Percentiles rank a stretch among this genome's conserved stretches.
Conservation (phyloP, 2,113 vertebrate species). For the Mixornis gularis region DNA sequence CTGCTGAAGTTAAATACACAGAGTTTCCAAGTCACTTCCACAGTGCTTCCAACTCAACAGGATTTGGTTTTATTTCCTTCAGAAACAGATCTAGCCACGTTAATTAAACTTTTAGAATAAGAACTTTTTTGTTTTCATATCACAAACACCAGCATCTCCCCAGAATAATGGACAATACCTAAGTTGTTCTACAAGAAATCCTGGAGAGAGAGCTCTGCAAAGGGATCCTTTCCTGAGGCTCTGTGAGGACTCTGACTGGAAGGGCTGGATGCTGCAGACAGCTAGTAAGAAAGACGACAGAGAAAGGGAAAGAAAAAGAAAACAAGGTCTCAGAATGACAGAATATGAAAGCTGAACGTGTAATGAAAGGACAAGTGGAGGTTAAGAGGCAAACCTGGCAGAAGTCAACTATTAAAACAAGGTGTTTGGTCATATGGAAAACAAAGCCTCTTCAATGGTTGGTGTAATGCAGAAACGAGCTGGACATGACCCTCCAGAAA, state of each 20-base stretch:
- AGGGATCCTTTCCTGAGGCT: constrained; percentile 97
- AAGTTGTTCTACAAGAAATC: constrained; percentile 99
- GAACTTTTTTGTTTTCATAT: not conserved
- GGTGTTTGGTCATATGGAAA: constrained; percentile 48
- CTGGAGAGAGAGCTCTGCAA: constrained; percentile 99
- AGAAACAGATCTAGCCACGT: not conserved
- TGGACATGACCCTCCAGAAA: not conserved
- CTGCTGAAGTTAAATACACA: not conserved
- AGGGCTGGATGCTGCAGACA: constrained; percentile 98
- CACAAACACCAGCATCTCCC: constrained; percentile 56
- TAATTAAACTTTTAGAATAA: not conserved
- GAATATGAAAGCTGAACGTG: constrained; percentile 76
- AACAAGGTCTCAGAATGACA: constrained; percentile 85
- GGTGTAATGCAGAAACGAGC: constrained; percentile 62
- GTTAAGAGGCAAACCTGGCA: constrained; percentile 55
- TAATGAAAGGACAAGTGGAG: constrained; percentile 65
- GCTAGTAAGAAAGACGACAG: constrained; percentile 87
- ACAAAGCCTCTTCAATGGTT: constrained; percentile 37
- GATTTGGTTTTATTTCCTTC: not conserved
- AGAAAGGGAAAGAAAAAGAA: constrained; percentile 81
- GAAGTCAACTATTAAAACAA: constrained; percentile 60
- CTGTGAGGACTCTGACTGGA: constrained; percentile 99
- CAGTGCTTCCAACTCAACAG: constrained; percentile 30
- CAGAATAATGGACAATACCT: constrained; percentile 87
- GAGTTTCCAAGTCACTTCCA: constrained; percentile 10